Evolutionary conservation across 2,113 vertebrate species (phyloP).

Genomic region (Pyrgilauda ruficollis): DNA sequence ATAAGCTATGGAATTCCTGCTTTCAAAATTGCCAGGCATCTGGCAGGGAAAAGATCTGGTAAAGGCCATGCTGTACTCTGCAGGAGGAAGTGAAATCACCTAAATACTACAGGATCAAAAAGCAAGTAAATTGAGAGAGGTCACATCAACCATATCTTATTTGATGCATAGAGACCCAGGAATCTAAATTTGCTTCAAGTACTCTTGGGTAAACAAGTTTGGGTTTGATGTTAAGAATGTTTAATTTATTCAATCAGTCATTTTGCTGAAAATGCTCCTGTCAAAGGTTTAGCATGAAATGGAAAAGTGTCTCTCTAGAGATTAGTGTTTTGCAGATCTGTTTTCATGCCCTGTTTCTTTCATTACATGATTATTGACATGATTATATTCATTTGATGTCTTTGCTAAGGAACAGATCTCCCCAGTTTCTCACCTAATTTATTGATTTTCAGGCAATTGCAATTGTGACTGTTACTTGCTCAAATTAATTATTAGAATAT

Average conservation of each 20-base stretch:
- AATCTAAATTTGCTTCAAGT: neutral
- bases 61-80: neutral
- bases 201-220: neutral
- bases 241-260: neutral
- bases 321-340: neutral
- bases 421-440: neutral
- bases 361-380: neutral
- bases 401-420: neutral
- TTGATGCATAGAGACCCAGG: neutral
- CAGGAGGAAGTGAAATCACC: constrained; percentile 1
- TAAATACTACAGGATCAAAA: neutral
- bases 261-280: neutral
- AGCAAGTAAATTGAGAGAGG: neutral
- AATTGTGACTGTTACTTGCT: neutral
- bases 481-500: neutral
- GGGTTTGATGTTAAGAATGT: neutral
- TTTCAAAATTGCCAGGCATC: neutral
- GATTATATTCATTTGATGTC: neutral
- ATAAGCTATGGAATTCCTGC: neutral
- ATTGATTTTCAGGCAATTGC: neutral
- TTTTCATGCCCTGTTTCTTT: neutral
- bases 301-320: neutral
- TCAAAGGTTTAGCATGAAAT: neutral
- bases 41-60: neutral
- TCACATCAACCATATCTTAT: neutral